These are phyloP conservation scores for Phytoseiulus persimilis DNA, from an alignment of 2,888 invertebrate genomes.

Conservation along the genomic window DNA sequence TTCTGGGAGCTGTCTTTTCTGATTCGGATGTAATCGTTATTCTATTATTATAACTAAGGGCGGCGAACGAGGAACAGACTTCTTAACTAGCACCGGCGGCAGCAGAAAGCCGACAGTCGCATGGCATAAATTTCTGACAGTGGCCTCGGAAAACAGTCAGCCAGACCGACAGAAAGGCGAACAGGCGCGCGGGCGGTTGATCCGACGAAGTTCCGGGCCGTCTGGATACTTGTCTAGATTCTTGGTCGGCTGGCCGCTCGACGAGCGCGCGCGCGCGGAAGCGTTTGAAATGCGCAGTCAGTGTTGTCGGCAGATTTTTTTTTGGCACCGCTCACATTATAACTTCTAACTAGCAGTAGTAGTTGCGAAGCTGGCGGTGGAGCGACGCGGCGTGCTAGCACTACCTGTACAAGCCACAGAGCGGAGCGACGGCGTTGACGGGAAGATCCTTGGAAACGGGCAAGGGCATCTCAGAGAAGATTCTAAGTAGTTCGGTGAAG, in stretches of 20 bases:
- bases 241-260: background rate
- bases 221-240: background rate
- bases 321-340: constrained; percentile 5
- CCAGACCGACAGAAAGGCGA: background rate
- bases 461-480: background rate
- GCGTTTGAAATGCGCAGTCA: background rate
- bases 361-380: background rate
- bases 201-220: background rate
- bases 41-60: background rate
- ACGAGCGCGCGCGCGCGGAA: background rate
- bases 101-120: background rate
- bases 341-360: background rate
- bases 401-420: background rate
- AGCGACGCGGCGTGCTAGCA: background rate
- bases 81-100: background rate
- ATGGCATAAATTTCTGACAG: background rate
- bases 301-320: background rate
- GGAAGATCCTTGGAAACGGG: background rate
- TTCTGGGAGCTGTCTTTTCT: background rate
- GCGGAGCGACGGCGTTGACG: background rate
- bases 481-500: background rate
- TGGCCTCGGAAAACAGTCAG: background rate
- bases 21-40: background rate
- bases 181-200: background rate
- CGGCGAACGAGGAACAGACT: background rate